Percentiles rank a stretch among this genome's conserved stretches.
Conservation (phyloP, 2,113 vertebrate genomes). For the Pterocles orientalis region DNA sequence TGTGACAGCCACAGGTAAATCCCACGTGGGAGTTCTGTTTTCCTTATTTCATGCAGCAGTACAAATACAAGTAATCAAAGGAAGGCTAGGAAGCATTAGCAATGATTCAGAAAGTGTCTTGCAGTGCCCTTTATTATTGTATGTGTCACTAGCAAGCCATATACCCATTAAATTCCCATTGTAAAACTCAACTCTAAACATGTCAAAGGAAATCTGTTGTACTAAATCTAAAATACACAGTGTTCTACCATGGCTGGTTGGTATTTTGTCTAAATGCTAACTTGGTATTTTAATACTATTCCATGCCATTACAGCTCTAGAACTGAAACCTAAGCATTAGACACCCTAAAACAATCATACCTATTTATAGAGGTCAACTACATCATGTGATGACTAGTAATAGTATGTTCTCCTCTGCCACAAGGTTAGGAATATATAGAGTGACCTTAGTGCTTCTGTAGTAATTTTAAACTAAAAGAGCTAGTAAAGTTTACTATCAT, state of each 20-base stretch:
- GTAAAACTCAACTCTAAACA: neutral
- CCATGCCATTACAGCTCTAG: neutral
- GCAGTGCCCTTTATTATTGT: neutral
- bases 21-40: neutral
- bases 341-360: neutral
- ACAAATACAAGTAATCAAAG: neutral
- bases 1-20: constrained; percentile 33
- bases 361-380: neutral
- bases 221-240: neutral
- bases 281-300: neutral
- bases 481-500: neutral
- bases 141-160: neutral
- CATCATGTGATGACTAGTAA: neutral
- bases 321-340: neutral
- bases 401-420: neutral
- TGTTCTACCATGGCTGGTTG: neutral
- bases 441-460: neutral
- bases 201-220: neutral
- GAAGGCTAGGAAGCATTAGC: neutral
- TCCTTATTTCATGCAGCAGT: neutral
- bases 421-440: neutral
- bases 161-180: neutral
- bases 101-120: neutral
- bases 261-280: neutral
- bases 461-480: neutral